Base-by-base conservation (phyloP, 1,140 invertebrate species). In the Himalopsyche phryganea region DNA sequence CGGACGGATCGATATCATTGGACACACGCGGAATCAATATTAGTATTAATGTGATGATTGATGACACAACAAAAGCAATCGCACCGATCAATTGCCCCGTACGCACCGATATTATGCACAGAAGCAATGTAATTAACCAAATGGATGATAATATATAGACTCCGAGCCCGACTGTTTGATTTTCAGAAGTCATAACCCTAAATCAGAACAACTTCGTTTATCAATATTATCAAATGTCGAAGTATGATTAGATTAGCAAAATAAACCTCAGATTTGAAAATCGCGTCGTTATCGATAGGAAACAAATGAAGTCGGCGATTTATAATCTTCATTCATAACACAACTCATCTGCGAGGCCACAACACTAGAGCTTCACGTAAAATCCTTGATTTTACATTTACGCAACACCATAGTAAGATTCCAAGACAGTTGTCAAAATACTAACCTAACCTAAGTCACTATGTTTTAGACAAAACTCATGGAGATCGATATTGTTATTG, bases 41-140 rank as follows among this genome's bases (percentile, higher is more conserved):
- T 55, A 76, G 55, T 54, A 74, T 55, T 44, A 73, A 60, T n/a
- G 72, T 73, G 19, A 75, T 51, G 50, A 69, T 11, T 20, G 67
- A 62, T 20, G 73, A 67, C 35, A 72, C 51, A 20, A 67, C 38
- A 17, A 75, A 50, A 4, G 69, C 65, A 9, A 73, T 61, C 49
- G 72, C 75, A 20, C 73, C 73, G 50, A 77, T 63, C 17, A 63
- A 68, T 66, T 74, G 72, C n/a, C 71, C 71, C 23, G 72, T 75
- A 45, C 69, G 67, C 15, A 76, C 66, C 11, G 73, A 71, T 20
- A 76, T 67, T 67, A 71, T 73, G 47, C 70, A 75, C 48, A 76
- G 51, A 53, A 74, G 61, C 11, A 73, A 51, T 19, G 72, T 67
- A 38, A 75, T 53, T 50, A 70, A 66, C 74, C 74, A 76, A 52